A percentile compares a stretch with the other conserved stretches of the same genome.
These are phyloP conservation scores for Sylvia borin DNA, from an alignment of 2,797 vertebrate species.

Conservation along the genomic window DNA sequence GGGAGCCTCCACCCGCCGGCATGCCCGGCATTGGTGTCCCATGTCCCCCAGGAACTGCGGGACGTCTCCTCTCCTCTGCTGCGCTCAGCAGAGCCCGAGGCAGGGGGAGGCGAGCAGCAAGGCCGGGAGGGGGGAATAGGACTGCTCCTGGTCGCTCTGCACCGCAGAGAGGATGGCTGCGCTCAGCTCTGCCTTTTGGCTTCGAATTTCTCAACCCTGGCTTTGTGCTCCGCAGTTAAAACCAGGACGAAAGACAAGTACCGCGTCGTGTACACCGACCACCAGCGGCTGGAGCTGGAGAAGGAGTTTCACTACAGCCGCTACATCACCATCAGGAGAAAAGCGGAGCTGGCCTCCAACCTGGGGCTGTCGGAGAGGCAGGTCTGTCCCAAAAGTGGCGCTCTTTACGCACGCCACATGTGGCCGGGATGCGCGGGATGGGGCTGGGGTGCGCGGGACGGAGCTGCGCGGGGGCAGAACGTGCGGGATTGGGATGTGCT, in stretches of 20 bases:
- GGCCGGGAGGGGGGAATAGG: background rate
- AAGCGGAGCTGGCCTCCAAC: constrained; percentile 80
- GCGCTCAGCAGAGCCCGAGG: background rate
- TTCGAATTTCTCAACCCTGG: background rate
- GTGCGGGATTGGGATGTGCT: background rate
- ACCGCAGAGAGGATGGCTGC: background rate
- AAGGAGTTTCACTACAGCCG: constrained; percentile 95
- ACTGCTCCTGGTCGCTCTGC: background rate
- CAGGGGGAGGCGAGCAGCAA: background rate
- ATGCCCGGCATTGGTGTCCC: background rate
- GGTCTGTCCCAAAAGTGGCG: constrained; percentile 56
- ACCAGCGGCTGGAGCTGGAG: constrained; percentile 94
- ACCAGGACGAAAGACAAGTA: constrained; percentile 97
- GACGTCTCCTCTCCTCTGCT: background rate
- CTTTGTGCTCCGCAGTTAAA: constrained; percentile 76
- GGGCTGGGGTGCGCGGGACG: background rate
- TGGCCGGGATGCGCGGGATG: background rate
- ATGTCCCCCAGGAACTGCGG: accelerated
- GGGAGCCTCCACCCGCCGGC: background rate
- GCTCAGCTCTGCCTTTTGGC: background rate
- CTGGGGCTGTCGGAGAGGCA: constrained; percentile 84
- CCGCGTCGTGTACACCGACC: constrained; percentile 95
- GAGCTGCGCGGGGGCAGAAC: background rate
- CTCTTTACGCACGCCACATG: background rate
- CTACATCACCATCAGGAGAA: constrained; percentile 92